Evolutionary conservation across 2,113 vertebrate species (phyloP), one percentile per base, ranked within the genome.

Genomic region (Hystrix cristata): DNA sequence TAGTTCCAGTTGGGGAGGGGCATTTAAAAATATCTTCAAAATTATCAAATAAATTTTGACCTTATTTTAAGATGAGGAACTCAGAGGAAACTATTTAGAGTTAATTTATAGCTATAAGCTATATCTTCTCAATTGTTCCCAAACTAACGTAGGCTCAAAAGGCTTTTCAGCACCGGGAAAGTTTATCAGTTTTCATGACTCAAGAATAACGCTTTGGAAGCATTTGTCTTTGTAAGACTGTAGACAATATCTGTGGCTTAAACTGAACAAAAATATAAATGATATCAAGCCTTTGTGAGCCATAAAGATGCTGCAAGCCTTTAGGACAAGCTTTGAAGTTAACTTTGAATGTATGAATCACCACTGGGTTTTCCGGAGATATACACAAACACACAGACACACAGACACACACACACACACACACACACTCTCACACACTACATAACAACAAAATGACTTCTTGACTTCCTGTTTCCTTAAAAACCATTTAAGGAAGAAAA

Each of bases 291-390:
- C 90, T 65, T 76, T 89, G n/a, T 13, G 29, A 64, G 12, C 89
- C 76, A 16, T 94, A 25, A 95, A 90, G 74, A 65, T 95, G 95
- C 34, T 14, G 38, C 87, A 67, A 57, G 85, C 46, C 57, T 98
- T 96, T 92, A 76, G 65, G n/a, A 97, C 74, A 97, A 88, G 53
- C 91, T 94, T 94, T 72, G 91, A 98, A 97, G 60, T 43, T 95
- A 91, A 55, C 79, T 98, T 97, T 96, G 3, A 25, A 48, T 34
- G 31, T 46, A 21, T 98, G 98, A 99, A 60, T 98, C 98, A 98
- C 27, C 10, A 16, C 46, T 60, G 98, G 98, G 65, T 82, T 98
- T 98, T 98, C 98, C 97, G 96, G 48, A 97, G 64, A 55, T 60
- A 29, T 10, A 89, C 74, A 76, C n/a, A 23, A 60, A 93, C 48